Conservation (phyloP, 2,888 invertebrate species). For the Chrysolina haemoptera region DNA sequence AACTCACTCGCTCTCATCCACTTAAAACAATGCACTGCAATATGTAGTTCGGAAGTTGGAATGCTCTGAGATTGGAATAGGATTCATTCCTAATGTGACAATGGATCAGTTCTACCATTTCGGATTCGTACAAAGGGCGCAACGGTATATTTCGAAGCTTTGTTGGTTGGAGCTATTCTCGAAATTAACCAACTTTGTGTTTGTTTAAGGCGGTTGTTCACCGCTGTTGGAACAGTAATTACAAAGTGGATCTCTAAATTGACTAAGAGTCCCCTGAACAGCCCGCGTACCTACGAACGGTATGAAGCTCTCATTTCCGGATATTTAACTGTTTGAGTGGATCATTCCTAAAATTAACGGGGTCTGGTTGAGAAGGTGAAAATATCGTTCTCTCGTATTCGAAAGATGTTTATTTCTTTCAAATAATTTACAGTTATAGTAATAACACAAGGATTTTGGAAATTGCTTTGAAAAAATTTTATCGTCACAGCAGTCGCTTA, state of each 20-base stretch:
- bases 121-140: constrained; percentile 47
- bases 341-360: too few species aligned
- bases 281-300: constrained; percentile 9
- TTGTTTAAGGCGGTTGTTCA: constrained; percentile 63
- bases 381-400: too few species aligned
- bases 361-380: too few species aligned
- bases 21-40: neutral
- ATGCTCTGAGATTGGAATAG: neutral
- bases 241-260: constrained; percentile 63
- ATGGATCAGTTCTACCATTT: constrained; percentile 49
- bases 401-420: too few species aligned
- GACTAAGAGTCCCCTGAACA: constrained; percentile 33
- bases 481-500: too few species aligned
- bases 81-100: constrained; percentile 56
- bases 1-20: neutral
- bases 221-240: constrained; percentile 59
- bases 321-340: too few species aligned
- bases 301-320: neutral
- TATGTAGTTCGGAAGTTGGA: neutral
- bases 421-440: too few species aligned
- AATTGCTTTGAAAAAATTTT: too few species aligned
- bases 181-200: constrained; percentile 61
- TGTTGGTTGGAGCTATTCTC: constrained; percentile 52
- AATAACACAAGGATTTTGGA: too few species aligned
- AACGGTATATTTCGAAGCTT: constrained; percentile 47